Evolutionary conservation across 2,113 vertebrate genomes (phyloP).

Genomic region (Syngnathus scovelli): DNA sequence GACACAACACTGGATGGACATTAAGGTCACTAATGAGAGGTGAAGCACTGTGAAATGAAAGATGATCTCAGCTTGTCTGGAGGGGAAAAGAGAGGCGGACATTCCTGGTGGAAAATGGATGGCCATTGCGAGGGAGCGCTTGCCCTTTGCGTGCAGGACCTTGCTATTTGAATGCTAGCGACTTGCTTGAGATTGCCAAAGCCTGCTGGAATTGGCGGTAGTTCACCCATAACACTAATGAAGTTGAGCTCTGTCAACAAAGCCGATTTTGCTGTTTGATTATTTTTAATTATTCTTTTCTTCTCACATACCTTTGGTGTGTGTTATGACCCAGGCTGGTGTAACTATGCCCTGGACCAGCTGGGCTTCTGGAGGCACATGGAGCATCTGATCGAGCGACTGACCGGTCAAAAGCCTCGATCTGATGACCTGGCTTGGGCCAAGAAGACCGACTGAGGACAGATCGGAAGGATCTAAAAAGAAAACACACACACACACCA

Average conservation of each 20-base stretch:
- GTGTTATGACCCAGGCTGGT: conserved; percentile 60
- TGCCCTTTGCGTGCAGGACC: not conserved
- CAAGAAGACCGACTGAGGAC: conserved; percentile 63
- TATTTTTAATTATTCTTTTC: not conserved
- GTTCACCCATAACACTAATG: not conserved
- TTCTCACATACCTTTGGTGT: not conserved
- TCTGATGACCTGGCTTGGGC: conserved; percentile 72
- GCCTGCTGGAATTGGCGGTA: not conserved
- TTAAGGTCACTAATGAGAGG: not conserved
- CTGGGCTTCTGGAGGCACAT: conserved; percentile 70
- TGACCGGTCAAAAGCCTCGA: conserved; percentile 67
- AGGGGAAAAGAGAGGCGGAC: not conserved
- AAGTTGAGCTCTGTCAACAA: not conserved
- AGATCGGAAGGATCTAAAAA: not conserved
- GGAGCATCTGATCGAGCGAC: conserved; percentile 61
- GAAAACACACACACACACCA: not conserved
- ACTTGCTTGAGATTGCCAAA: not conserved
- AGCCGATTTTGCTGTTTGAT: not conserved
- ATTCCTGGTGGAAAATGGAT: not conserved
- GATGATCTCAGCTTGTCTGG: not conserved
- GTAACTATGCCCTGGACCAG: conserved; percentile 71
- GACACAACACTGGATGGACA: not conserved
- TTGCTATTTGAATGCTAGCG: not conserved
- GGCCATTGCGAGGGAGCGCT: not conserved
- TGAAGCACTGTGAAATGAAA: not conserved